Evolutionary conservation across 2,113 vertebrate species (phyloP).

Genomic region (Castor canadensis): DNA sequence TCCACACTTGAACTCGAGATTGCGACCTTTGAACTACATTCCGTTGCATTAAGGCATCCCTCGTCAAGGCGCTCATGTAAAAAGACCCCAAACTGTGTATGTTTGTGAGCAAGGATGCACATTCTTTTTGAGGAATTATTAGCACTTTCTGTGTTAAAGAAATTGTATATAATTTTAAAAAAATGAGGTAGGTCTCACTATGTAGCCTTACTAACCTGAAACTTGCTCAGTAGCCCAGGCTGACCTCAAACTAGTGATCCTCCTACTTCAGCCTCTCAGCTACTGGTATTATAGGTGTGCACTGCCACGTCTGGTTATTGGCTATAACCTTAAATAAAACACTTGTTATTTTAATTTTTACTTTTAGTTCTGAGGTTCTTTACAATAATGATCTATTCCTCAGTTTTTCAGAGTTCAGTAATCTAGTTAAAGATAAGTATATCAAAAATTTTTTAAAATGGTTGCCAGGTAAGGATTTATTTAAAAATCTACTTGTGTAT

Average conservation of each 20-base stretch:
- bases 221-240: too few species aligned
- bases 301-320: too few species aligned
- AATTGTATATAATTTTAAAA: constrained; percentile 30
- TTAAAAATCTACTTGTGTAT: constrained; percentile 83
- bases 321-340: constrained; percentile 41
- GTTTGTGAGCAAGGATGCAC: background rate
- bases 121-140: background rate
- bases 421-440: constrained; percentile 23
- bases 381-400: background rate
- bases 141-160: background rate
- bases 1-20: background rate
- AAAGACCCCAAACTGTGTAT: background rate
- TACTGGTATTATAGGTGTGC: too few species aligned
- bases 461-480: constrained; percentile 82
- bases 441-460: constrained; percentile 72
- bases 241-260: too few species aligned
- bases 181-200: too few species aligned
- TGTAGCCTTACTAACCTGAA: too few species aligned
- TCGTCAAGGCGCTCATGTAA: background rate
- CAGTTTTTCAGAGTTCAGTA: constrained; percentile 29
- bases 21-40: background rate
- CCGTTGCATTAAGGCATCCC: too few species aligned
- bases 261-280: too few species aligned
- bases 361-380: constrained; percentile 7
- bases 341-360: constrained; percentile 41